phyloP scores from a whole-genome alignment of 2,888 invertebrate genomes.

The Drosophila crucigera region DNA sequence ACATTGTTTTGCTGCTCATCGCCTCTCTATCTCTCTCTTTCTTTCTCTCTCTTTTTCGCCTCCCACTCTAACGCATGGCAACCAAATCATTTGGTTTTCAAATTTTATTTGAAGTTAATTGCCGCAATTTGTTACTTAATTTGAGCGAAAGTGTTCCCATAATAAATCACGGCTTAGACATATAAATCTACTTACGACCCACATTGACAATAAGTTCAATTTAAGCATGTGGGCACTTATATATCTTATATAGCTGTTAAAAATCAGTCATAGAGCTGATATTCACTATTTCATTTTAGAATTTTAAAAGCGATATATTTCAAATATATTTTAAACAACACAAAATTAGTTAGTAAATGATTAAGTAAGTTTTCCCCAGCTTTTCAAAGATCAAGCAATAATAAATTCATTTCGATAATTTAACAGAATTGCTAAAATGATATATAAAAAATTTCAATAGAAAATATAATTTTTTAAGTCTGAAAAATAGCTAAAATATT shows the following conservation, averaged over 20 bases:
- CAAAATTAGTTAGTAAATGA: background rate
- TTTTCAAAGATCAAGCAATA: background rate
- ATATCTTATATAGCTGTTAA: background rate
- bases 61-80: conserved; percentile 17
- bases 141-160: conserved; percentile 65
- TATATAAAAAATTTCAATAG: background rate
- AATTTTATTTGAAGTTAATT: conserved; percentile 51
- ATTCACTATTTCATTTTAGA: background rate
- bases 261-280: background rate
- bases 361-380: too few relatives aligned
- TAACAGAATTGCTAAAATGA: background rate
- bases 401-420: background rate
- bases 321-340: background rate
- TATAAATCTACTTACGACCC: conserved; percentile 49
- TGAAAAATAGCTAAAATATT: background rate
- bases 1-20: conserved; percentile 9
- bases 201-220: conserved; percentile 15
- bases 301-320: background rate
- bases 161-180: conserved; percentile 52
- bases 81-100: conserved; percentile 1
- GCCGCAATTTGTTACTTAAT: conserved; percentile 64
- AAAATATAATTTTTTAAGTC: background rate
- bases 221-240: background rate
- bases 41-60: background rate
- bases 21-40: background rate